Conservation (phyloP, 2,113 vertebrate species). For the Picathartes gymnocephalus region DNA sequence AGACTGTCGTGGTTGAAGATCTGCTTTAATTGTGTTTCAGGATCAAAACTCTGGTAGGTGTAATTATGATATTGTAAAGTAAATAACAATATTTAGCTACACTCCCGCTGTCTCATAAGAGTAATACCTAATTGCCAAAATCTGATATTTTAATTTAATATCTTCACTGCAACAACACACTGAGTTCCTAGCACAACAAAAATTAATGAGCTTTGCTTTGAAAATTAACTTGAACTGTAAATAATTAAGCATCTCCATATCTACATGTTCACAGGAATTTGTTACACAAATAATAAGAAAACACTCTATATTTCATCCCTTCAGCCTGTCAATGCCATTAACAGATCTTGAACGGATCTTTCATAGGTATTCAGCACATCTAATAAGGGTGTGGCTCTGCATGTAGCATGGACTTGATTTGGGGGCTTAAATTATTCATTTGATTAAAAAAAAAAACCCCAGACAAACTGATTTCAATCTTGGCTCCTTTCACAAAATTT, state of each 20-base stretch:
- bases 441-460: background rate
- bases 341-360: background rate
- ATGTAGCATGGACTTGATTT: background rate
- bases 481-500: background rate
- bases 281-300: background rate
- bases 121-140: constrained; percentile 27
- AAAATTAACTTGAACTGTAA: constrained; percentile 36
- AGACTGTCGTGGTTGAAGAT: background rate
- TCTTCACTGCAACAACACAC: background rate
- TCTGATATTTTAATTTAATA: constrained; percentile 15
- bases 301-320: background rate
- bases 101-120: background rate
- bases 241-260: constrained; percentile 10
- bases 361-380: background rate
- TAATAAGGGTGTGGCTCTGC: background rate
- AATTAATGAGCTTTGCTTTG: background rate
- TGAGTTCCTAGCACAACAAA: background rate
- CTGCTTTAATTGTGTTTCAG: background rate
- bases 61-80: constrained; percentile 9
- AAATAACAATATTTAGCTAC: constrained; percentile 39
- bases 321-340: background rate
- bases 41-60: background rate
- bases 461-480: background rate
- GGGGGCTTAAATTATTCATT: background rate
- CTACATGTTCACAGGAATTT: background rate